Evolutionary conservation across 2,888 invertebrate genomes (phyloP).

Genomic region (Philereme transversata): DNA sequence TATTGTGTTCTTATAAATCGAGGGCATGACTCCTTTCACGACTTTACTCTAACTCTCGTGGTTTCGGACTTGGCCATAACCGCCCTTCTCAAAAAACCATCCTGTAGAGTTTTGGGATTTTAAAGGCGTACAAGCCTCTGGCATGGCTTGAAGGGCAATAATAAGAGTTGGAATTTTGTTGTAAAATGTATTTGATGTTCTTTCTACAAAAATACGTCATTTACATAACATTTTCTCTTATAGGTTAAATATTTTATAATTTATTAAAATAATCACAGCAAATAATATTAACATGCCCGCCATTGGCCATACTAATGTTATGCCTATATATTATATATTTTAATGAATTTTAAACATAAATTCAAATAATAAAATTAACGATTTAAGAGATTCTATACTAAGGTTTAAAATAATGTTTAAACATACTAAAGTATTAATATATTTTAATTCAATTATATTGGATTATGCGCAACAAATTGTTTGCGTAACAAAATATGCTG

Average conservation of each 20-base stretch:
- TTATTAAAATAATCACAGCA: slow-evolving; percentile 50
- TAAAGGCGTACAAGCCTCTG: too few relatives aligned
- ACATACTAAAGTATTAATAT: background rate
- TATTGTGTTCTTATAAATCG: too few relatives aligned
- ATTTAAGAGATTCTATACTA: slow-evolving; percentile 9
- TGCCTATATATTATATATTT: slow-evolving; percentile 1
- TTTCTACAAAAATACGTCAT: slow-evolving; percentile 68
- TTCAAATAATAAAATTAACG: background rate
- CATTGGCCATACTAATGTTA: slow-evolving; percentile 14
- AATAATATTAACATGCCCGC: slow-evolving; percentile 40
- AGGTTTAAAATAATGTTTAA: slow-evolving; percentile 1
- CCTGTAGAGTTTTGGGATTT: too few relatives aligned
- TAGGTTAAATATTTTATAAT: slow-evolving; percentile 41
- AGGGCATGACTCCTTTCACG: too few relatives aligned
- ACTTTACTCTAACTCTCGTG: too few relatives aligned
- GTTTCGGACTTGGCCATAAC: too few relatives aligned
- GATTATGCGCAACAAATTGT: background rate
- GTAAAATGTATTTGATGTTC: slow-evolving; percentile 61
- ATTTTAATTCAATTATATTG: background rate
- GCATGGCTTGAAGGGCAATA: slow-evolving; percentile 15
- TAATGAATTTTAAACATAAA: background rate
- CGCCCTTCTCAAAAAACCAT: too few relatives aligned
- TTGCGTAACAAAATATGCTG: background rate
- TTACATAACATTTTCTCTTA: slow-evolving; percentile 37
- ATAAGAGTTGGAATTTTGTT: slow-evolving; percentile 40